Conservation (phyloP, 2,797 vertebrate genomes). For the Pempheris klunzingeri region DNA sequence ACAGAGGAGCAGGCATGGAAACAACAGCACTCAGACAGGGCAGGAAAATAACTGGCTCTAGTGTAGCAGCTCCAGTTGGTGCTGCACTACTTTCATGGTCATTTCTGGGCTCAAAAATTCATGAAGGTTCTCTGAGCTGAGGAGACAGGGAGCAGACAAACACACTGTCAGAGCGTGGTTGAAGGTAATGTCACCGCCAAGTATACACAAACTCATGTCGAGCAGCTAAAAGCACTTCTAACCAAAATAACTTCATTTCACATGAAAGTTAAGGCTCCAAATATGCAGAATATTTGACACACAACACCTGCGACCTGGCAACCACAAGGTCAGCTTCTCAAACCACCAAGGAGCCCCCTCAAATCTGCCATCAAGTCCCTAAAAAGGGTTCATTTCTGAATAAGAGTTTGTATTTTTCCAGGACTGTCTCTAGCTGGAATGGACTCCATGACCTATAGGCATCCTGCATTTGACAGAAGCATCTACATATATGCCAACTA, state of each 20-base stretch:
- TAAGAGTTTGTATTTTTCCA: no score
- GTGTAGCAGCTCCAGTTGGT: background rate
- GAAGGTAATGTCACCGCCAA: background rate
- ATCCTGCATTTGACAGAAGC: no score
- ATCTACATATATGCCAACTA: no score
- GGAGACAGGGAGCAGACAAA: background rate
- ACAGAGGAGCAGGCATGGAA: constrained; percentile 10
- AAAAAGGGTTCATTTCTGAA: no score
- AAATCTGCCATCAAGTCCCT: no score
- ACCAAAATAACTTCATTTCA: background rate
- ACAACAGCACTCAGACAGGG: constrained; percentile 1
- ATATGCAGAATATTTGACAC: background rate
- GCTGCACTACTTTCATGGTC: background rate
- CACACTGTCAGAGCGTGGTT: background rate
- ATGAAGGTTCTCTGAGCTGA: background rate
- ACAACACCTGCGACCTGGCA: no score
- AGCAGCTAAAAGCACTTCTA: background rate
- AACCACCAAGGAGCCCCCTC: background rate
- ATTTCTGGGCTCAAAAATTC: background rate
- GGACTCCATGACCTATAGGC: no score
- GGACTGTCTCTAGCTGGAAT: no score
- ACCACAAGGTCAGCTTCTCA: background rate
- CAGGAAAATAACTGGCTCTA: background rate
- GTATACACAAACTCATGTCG: background rate
- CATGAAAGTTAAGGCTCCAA: no score